phyloP scores from a whole-genome alignment of 1,140 invertebrate genomes.

The Sitobion miscanthi region DNA sequence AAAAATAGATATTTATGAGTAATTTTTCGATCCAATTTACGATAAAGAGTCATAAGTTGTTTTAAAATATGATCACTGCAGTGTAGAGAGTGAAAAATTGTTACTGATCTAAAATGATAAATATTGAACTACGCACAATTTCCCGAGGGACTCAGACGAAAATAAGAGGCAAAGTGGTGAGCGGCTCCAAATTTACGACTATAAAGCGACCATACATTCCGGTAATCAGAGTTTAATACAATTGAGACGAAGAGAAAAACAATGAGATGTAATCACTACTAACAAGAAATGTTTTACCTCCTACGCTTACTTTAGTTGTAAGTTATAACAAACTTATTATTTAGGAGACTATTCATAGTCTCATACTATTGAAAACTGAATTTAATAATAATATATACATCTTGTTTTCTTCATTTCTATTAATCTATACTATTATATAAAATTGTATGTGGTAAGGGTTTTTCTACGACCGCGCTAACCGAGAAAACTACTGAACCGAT shows the following conservation, averaged over 20 bases:
- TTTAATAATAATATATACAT: neutral
- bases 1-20: neutral
- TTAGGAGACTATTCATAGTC: neutral
- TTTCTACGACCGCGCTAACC: too few species aligned
- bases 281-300: neutral
- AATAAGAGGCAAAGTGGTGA: slow-evolving; percentile 27
- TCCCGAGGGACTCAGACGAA: neutral
- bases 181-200: neutral
- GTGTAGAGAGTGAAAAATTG: neutral
- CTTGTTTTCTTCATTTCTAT: neutral
- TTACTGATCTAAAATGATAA: slow-evolving; percentile 36
- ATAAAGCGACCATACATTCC: neutral
- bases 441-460: too few species aligned
- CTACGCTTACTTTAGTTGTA: neutral
- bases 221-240: slow-evolving; percentile 33
- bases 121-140: slow-evolving; percentile 26
- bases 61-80: neutral
- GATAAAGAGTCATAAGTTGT: neutral
- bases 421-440: too few species aligned
- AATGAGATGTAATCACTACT: neutral
- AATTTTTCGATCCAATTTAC: slow-evolving; percentile 21
- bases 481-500: too few species aligned
- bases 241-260: slow-evolving; percentile 12
- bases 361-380: neutral
- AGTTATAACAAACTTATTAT: slow-evolving; percentile 5